Conservation (phyloP, 2,888 invertebrate genomes). For the Cheiracanthium punctorium region DNA sequence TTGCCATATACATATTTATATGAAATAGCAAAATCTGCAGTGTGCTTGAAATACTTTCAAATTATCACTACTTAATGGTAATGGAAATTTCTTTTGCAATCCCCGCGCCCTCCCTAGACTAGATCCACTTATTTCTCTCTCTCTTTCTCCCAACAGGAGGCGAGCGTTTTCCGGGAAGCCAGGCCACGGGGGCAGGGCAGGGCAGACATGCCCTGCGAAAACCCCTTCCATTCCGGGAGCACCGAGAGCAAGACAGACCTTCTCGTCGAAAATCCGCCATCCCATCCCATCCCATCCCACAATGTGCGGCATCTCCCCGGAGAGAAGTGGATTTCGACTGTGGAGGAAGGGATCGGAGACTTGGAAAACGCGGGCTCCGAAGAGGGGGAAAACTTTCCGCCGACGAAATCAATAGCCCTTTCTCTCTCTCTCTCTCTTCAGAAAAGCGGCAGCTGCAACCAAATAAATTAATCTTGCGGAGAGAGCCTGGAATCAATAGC, state of each 20-base stretch:
- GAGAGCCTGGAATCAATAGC: slow-evolving; percentile 17
- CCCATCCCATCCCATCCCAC: slow-evolving; percentile 22
- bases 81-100: too few species aligned
- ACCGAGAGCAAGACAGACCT: background rate
- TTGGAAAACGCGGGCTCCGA: background rate
- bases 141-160: too few species aligned
- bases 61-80: too few species aligned
- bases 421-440: slow-evolving; percentile 32
- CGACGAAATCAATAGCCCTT: slow-evolving; percentile 56
- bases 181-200: too few species aligned
- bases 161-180: too few species aligned
- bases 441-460: slow-evolving; percentile 39
- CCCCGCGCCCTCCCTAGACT: too few species aligned
- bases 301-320: slow-evolving; percentile 31
- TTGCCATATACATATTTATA: too few species aligned
- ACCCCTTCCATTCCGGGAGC: background rate
- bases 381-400: slow-evolving; percentile 28
- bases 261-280: background rate
- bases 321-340: slow-evolving; percentile 46
- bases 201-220: too few species aligned
- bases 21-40: too few species aligned
- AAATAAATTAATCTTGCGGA: slow-evolving; percentile 53
- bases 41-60: too few species aligned
- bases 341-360: background rate
- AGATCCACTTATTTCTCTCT: too few species aligned